phyloP scores from a whole-genome alignment of 2,113 vertebrate genomes.

The Chaetura pelagica region DNA sequence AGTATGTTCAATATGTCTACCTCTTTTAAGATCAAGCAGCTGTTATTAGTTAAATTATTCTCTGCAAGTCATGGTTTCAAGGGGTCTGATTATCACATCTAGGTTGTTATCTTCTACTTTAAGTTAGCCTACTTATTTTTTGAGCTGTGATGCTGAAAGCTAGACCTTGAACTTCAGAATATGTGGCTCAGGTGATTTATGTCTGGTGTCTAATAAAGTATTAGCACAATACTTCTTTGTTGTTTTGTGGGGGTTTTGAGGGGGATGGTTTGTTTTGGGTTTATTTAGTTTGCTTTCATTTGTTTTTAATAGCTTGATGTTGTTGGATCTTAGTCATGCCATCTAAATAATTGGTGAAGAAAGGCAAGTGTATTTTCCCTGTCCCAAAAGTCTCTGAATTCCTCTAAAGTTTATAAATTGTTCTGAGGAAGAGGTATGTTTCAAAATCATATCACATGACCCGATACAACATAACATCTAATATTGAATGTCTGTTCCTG shows the following conservation, averaged over 20 bases:
- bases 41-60: not conserved
- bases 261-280: rapidly evolving
- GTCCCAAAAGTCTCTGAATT: not conserved
- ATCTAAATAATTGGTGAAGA: not conserved
- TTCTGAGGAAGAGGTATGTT: not conserved
- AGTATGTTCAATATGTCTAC: not conserved
- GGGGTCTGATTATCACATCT: not conserved
- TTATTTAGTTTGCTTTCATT: too few species aligned
- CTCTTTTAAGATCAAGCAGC: not conserved
- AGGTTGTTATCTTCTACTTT: not conserved
- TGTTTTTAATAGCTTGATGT: not conserved
- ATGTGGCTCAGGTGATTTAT: not conserved
- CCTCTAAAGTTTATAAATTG: not conserved
- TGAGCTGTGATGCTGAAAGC: not conserved
- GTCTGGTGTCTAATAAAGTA: not conserved
- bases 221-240: not conserved
- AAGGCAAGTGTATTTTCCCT: not conserved
- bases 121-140: not conserved
- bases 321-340: not conserved
- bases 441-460: not conserved
- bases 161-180: not conserved
- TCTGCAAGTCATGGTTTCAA: not conserved
- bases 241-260: rapidly evolving
- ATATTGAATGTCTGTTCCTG: not conserved
- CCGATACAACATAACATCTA: not conserved